phyloP scores from a whole-genome alignment of 2,888 invertebrate species.

The Orthosia cruda region DNA sequence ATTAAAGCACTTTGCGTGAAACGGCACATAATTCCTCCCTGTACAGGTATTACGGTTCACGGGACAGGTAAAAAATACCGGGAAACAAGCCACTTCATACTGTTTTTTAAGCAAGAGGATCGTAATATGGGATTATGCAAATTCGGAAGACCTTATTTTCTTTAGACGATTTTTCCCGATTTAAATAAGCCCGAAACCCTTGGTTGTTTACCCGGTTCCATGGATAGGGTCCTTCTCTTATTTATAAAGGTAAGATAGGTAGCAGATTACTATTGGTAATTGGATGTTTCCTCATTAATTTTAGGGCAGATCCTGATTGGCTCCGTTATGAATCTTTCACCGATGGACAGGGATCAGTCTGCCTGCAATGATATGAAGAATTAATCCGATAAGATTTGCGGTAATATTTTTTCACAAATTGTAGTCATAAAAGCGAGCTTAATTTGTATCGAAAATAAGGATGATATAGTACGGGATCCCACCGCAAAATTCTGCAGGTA shows the following conservation, averaged over 20 bases:
- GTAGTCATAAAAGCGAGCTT: conserved; percentile 49
- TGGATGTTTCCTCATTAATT: conserved; percentile 70
- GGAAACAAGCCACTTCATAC: conserved; percentile 48
- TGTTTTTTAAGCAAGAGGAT: conserved; percentile 58
- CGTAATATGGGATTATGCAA: conserved; percentile 74
- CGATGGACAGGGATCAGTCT: neutral
- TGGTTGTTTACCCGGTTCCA: conserved; percentile 70
- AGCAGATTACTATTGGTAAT: conserved; percentile 71
- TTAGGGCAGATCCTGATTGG: conserved; percentile 44
- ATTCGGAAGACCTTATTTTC: conserved; percentile 72
- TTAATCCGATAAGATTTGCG: conserved; percentile 46
- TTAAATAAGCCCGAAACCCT: conserved; percentile 68
- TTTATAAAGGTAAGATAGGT: conserved; percentile 62
- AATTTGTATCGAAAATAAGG: conserved; percentile 56
- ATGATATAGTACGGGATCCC: conserved; percentile 8
- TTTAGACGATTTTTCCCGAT: conserved; percentile 68
- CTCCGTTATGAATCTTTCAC: conserved; percentile 26
- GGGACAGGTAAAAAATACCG: conserved; percentile 17
- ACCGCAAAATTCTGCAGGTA: too few species aligned
- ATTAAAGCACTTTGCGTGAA: conserved; percentile 50
- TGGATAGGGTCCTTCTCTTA: conserved; percentile 68
- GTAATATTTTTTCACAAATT: conserved; percentile 58
- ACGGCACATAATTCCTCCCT: conserved; percentile 23
- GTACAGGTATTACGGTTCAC: conserved; percentile 19
- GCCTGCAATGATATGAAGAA: conserved; percentile 6